phyloP scores from a whole-genome alignment of 2,888 invertebrate genomes.

The Mamestra brassicae region DNA sequence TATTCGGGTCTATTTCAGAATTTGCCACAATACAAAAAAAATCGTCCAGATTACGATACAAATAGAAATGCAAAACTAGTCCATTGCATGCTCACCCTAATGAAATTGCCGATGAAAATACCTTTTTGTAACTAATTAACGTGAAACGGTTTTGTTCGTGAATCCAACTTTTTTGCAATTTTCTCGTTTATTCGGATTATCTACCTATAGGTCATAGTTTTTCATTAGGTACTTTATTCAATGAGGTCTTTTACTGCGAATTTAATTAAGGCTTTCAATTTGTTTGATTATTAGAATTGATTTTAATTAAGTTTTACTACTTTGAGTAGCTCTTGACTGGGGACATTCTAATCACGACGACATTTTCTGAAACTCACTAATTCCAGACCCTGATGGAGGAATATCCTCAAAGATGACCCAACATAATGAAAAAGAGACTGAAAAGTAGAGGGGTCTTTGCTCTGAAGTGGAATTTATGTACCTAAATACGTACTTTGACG shows the following conservation, averaged over 20 bases:
- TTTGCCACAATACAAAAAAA: too few species aligned
- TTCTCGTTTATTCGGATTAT: conserved; percentile 52
- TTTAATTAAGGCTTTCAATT: conserved; percentile 12
- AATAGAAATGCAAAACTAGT: background rate
- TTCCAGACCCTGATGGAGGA: too few species aligned
- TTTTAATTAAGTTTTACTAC: background rate
- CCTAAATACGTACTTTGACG: too few species aligned
- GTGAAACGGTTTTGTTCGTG: conserved; percentile 63
- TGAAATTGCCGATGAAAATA: conserved; percentile 70
- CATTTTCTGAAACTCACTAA: background rate
- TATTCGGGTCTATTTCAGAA: too few species aligned
- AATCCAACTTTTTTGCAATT: conserved; percentile 53
- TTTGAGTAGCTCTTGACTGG: background rate
- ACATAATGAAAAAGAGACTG: too few species aligned
- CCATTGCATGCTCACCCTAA: conserved; percentile 59
- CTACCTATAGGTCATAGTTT: conserved; percentile 10
- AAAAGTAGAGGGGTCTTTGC: too few species aligned
- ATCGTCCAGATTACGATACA: too few species aligned
- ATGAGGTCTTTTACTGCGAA: background rate
- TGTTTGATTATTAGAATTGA: background rate
- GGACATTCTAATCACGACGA: background rate
- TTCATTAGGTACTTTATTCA: background rate
- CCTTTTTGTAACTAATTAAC: conserved; percentile 75
- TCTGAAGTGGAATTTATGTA: too few species aligned
- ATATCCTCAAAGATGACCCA: too few species aligned